These are phyloP conservation scores for Aphidoletes aphidimyza DNA, from an alignment of 2,888 invertebrate species.

Conservation along the genomic window DNA sequence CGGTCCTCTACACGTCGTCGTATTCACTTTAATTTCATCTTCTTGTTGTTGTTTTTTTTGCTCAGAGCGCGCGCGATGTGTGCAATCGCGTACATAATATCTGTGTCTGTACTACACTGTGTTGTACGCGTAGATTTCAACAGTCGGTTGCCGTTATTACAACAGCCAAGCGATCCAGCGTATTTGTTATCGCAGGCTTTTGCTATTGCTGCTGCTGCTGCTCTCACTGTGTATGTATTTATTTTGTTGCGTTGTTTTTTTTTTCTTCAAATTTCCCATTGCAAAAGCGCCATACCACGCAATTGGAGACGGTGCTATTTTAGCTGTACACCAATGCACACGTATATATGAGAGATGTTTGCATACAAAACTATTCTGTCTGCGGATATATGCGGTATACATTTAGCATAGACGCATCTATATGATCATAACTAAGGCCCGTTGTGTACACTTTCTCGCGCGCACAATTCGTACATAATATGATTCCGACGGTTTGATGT, in stretches of 20 bases:
- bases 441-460: slow-evolving; percentile 31
- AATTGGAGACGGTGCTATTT: not conserved
- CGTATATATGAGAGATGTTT: not conserved
- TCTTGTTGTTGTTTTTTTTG: not conserved
- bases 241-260: too few species aligned
- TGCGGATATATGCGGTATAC: not conserved
- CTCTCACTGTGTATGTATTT: slow-evolving; percentile 7
- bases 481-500: not conserved
- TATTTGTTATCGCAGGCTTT: not conserved
- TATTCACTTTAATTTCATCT: not conserved
- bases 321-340: not conserved
- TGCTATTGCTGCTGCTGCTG: too few species aligned
- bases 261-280: slow-evolving; percentile 21
- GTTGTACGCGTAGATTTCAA: not conserved
- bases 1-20: not conserved
- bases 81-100: not conserved
- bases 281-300: slow-evolving; percentile 51
- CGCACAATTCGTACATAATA: slow-evolving; percentile 34
- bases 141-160: slow-evolving; percentile 39
- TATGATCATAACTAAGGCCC: slow-evolving; percentile 20
- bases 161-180: not conserved
- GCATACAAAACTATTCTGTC: slow-evolving; percentile 42
- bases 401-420: slow-evolving; percentile 16
- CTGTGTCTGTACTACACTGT: slow-evolving; percentile 4
- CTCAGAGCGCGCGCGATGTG: not conserved